A percentile compares a stretch with the other conserved stretches of the same genome.
Evolutionary conservation across 2,888 invertebrate species (phyloP).

Genomic region (Diplazon laetatorius): DNA sequence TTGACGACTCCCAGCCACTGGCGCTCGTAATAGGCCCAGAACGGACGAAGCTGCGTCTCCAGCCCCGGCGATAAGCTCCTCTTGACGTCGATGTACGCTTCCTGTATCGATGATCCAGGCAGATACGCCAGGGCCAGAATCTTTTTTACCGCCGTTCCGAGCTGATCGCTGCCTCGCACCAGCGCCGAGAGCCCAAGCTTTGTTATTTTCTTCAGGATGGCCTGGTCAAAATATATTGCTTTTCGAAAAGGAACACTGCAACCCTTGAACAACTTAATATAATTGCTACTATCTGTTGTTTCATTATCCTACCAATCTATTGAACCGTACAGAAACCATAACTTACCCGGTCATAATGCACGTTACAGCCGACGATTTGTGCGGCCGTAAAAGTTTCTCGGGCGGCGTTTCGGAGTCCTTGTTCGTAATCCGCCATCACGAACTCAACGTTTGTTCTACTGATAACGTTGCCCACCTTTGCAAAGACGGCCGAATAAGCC

Average conservation of each 20-base stretch:
- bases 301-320: no score
- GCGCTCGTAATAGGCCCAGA: constrained; percentile 34
- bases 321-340: background rate
- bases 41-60: no score
- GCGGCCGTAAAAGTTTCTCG: background rate
- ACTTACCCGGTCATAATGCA: constrained; percentile 37
- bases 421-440: constrained; percentile 1
- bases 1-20: constrained; percentile 44
- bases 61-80: background rate
- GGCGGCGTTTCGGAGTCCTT: background rate
- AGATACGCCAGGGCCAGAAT: constrained; percentile 49
- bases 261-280: background rate
- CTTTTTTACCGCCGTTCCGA: constrained; percentile 33
- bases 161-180: constrained; percentile 1
- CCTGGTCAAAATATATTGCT: background rate
- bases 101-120: constrained; percentile 14
- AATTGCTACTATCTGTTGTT: no score
- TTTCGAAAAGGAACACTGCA: background rate
- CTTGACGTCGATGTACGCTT: background rate
- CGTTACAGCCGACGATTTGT: constrained; percentile 24
- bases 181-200: constrained; percentile 2
- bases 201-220: background rate
- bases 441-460: background rate
- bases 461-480: background rate
- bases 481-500: constrained; percentile 33